Evolutionary conservation across 2,888 invertebrate species (phyloP).

Genomic region (Drosophila incognita): DNA sequence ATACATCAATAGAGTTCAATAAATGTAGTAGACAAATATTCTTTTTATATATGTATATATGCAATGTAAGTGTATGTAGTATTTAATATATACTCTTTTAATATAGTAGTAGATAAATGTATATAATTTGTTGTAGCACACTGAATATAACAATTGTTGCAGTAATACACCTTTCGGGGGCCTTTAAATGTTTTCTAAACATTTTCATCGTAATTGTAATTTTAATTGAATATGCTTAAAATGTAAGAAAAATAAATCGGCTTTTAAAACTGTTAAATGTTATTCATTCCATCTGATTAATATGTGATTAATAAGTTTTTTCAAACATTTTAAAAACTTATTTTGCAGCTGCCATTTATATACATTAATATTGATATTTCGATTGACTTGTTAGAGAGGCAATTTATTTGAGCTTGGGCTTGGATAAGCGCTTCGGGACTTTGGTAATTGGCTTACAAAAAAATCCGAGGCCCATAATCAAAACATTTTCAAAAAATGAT

Average conservation of each 20-base stretch:
- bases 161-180: conserved; percentile 76
- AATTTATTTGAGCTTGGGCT: conserved; percentile 56
- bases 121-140: conserved; percentile 59
- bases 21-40: conserved; percentile 59
- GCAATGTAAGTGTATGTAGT: conserved; percentile 22
- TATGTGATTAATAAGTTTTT: conserved; percentile 61
- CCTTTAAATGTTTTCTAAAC: conserved; percentile 71
- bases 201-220: conserved; percentile 51
- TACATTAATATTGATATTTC: conserved; percentile 44
- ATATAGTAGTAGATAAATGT: neutral
- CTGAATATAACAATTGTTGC: conserved; percentile 74
- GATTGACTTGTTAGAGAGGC: conserved; percentile 29
- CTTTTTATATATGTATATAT: conserved; percentile 16
- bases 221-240: conserved; percentile 53
- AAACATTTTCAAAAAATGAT: neutral
- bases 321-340: conserved; percentile 49
- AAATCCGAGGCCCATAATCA: neutral
- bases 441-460: neutral
- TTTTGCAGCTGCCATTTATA: conserved; percentile 41
- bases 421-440: conserved; percentile 18
- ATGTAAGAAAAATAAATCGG: conserved; percentile 43
- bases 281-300: neutral
- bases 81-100: conserved; percentile 9
- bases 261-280: conserved; percentile 2
- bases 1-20: conserved; percentile 62